Percentiles rank a stretch among this genome's conserved stretches.
Conservation (phyloP, 92 coral and sea anemone genomes). For the Desmophyllum pertusum region DNA sequence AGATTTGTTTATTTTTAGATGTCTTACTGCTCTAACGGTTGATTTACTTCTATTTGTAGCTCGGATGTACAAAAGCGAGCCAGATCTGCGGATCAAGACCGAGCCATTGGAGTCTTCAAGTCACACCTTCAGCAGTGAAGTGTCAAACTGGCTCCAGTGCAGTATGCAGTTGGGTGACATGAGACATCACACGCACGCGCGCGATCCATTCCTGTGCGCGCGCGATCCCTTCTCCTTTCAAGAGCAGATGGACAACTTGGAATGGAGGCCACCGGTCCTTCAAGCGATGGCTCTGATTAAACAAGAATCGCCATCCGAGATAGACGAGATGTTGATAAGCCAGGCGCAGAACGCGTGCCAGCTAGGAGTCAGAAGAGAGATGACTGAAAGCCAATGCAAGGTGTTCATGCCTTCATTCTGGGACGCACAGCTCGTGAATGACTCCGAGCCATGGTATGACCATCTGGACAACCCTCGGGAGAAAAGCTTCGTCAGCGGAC, state of each 20-base stretch:
- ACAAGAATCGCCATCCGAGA: constrained; percentile 18
- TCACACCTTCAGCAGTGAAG: constrained; percentile 35
- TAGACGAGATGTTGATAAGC: constrained; percentile 44
- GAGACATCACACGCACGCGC: constrained; percentile 41
- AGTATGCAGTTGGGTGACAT: constrained; percentile 69
- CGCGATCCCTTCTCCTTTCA: constrained; percentile 35
- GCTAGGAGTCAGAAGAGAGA: constrained; percentile 25
- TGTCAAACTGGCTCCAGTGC: constrained; percentile 69
- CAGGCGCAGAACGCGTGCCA: constrained; percentile 44
- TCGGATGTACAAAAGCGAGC: constrained; percentile 74
- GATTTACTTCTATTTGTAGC: constrained; percentile 40
- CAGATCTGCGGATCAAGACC: constrained; percentile 67
- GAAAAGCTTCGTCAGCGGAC: constrained; percentile 18
- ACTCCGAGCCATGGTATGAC: constrained; percentile 41
- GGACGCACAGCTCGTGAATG: constrained; percentile 48
- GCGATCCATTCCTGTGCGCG: constrained; percentile 55
- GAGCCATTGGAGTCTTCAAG: constrained; percentile 32
- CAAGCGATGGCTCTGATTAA: constrained; percentile 43
- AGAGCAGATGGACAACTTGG: constrained; percentile 39
- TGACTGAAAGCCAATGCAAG: constrained; percentile 43
- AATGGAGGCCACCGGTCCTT: constrained; percentile 54
- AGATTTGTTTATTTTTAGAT: too few relatives aligned
- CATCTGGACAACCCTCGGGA: constrained; percentile 20
- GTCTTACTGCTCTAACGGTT: neutral
- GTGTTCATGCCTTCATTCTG: constrained; percentile 44